phyloP scores from a whole-genome alignment of 2,113 vertebrate genomes.

The Orientallactaga bullata region DNA sequence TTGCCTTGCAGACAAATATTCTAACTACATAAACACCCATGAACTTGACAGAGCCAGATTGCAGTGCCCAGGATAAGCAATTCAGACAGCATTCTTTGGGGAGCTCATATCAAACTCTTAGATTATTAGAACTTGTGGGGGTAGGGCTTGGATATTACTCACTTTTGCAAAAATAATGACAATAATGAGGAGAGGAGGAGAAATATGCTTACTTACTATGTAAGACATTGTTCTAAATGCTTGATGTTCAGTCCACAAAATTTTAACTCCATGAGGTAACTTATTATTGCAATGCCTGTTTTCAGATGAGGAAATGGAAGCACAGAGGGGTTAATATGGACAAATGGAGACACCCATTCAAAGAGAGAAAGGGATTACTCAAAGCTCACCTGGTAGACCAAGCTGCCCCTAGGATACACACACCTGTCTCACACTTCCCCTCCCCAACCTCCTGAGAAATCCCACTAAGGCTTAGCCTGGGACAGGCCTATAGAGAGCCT shows the following conservation, averaged over 20 bases:
- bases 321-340: background rate
- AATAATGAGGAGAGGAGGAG: background rate
- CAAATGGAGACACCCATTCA: background rate
- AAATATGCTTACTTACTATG: no score
- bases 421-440: background rate
- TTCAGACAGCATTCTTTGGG: background rate
- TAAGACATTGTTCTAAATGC: background rate
- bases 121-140: background rate
- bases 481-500: background rate
- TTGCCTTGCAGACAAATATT: background rate
- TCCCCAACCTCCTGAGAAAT: background rate
- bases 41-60: background rate
- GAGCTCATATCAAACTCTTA: background rate
- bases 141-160: background rate
- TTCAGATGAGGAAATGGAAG: background rate
- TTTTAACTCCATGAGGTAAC: background rate
- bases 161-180: background rate
- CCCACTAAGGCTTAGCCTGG: background rate
- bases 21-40: background rate
- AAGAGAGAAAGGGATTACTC: background rate
- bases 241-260: constrained; percentile 2
- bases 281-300: background rate
- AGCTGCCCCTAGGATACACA: background rate
- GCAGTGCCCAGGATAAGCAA: background rate
- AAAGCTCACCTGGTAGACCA: background rate